Base-by-base conservation (phyloP, 2,113 vertebrate genomes). In the Antennarius striatus region DNA sequence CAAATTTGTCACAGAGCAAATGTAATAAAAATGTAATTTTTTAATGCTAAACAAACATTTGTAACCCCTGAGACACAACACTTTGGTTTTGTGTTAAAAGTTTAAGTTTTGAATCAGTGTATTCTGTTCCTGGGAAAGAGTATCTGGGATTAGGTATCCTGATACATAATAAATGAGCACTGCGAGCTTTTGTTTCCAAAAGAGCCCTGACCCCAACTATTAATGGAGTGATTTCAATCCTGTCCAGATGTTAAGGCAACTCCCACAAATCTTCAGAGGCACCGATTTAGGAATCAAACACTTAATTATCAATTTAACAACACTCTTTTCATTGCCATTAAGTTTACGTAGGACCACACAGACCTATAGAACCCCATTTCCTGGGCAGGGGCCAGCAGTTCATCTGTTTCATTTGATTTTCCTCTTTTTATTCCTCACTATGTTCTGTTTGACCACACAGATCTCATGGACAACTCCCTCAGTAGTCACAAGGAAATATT, bases 271-370 rank as follows among this genome's bases (percentile, higher is more conserved):
- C 69, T 67, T 42, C 56, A 73, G 3, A 49, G 16, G 8, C 49
- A 69, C 30, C 58, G 28, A 64, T 69, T 74, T 58, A 64, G 66
- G 46, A 65, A 77, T 75, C 54, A 63, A 55, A 75, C 73, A 64
- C 68, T 50, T 80, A 71, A 29, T 75, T 60, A 77, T 85, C 49
- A 72, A 45, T 69, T 80, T 17, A 68, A 77, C 65, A 47, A 59
- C 68, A 66, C 77, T 82, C 78, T 72, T 71, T 83, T 75, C 65
- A 70, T 62, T 71, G 59, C 62, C 77, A 80, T 68, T 78, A 84
- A 68, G 80, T 82, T 75, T 82, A 30, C 43, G 43, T 11, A 43
- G 75, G 87, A 83, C 85, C 87, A 89, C 85, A 87, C 82, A 85
- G 62, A 69, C 59, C 12, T 55, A 53, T 60, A 68, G 79, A 71